Evolutionary conservation across 2,113 vertebrate species (phyloP).

Genomic region (Toxotes chatareus): DNA sequence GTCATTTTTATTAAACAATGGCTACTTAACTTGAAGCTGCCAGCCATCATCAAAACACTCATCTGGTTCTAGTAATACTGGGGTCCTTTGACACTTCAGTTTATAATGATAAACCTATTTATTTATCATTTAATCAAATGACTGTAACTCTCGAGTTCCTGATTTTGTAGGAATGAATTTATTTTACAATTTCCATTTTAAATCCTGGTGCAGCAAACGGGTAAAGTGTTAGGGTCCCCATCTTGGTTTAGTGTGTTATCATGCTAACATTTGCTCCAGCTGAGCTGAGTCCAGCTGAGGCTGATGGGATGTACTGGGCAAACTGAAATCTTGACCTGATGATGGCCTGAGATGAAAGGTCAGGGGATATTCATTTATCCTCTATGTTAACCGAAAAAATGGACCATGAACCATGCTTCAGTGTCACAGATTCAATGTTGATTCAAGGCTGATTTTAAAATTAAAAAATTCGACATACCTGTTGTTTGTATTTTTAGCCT

Average conservation of each 20-base stretch:
- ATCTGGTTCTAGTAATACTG: constrained; percentile 29
- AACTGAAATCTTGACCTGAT: too few relatives aligned
- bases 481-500: neutral
- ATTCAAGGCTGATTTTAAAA: neutral
- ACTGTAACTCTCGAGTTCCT: too few relatives aligned
- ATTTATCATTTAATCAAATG: too few relatives aligned
- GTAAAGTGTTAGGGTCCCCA: too few relatives aligned
- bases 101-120: neutral
- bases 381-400: neutral
- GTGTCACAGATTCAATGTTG: neutral
- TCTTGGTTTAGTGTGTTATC: too few relatives aligned
- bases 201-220: too few relatives aligned
- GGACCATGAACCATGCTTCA: neutral
- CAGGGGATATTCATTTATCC: too few relatives aligned
- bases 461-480: neutral
- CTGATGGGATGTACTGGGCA: too few relatives aligned
- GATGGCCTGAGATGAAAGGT: neutral
- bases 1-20: constrained; percentile 72
- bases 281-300: too few relatives aligned
- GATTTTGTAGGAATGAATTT: too few relatives aligned
- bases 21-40: constrained; percentile 59
- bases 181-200: too few relatives aligned
- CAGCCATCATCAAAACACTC: constrained; percentile 50
- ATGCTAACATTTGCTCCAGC: too few relatives aligned
- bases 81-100: constrained; percentile 46